Evolutionary conservation across 2,888 invertebrate species (phyloP).

Genomic region (Myathropa florea): DNA sequence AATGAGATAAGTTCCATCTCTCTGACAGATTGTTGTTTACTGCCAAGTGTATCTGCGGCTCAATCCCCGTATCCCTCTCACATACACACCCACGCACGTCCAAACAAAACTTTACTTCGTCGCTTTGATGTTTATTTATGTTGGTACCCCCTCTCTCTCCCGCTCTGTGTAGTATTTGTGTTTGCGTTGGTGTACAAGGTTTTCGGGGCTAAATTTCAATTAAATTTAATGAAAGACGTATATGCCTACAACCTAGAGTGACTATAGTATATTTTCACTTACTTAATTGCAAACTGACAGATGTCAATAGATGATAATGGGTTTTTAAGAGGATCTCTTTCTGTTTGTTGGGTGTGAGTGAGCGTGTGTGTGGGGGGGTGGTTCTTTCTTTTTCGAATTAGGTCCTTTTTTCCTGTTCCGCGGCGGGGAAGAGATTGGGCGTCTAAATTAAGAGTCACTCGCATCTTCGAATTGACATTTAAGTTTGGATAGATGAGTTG

Average conservation of each 20-base stretch:
- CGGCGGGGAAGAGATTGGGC: neutral
- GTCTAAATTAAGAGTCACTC: neutral
- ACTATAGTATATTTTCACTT: conserved; percentile 57
- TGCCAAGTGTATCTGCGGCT: conserved; percentile 1
- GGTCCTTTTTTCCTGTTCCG: neutral
- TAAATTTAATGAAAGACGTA: conserved; percentile 68
- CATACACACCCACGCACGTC: neutral
- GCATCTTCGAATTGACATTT: neutral
- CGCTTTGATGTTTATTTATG: conserved; percentile 69
- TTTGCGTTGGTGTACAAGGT: conserved; percentile 12
- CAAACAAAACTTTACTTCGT: conserved; percentile 43
- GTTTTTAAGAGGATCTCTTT: conserved; percentile 44
- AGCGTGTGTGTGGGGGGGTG: neutral
- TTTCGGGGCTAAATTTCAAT: conserved; percentile 69
- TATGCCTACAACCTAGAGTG: conserved; percentile 9
- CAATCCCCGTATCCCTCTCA: neutral
- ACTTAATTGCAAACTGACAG: conserved; percentile 69
- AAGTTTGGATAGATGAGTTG: neutral
- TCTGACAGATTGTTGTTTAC: conserved; percentile 70
- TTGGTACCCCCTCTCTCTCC: conserved; percentile 9
- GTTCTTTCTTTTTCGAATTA: neutral
- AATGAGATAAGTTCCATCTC: conserved; percentile 67
- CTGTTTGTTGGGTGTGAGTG: conserved; percentile 1
- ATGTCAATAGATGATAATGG: conserved; percentile 69
- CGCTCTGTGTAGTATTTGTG: conserved; percentile 22